phyloP scores from a whole-genome alignment of 2,797 vertebrate species.

The Nannoperca australis region DNA sequence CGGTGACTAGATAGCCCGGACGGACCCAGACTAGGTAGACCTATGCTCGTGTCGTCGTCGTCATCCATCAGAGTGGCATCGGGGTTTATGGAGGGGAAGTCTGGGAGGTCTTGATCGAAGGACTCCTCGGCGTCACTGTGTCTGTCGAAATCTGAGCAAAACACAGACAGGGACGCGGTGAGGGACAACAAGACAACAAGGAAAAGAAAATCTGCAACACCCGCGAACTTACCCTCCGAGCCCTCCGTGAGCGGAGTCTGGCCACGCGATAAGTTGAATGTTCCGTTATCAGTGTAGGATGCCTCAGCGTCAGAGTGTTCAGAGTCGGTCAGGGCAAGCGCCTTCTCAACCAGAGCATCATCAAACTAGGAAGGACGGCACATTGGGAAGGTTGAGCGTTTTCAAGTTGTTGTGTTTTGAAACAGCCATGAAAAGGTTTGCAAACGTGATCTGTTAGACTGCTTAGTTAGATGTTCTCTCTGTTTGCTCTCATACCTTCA shows the following conservation, averaged over 20 bases:
- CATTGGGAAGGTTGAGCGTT: neutral
- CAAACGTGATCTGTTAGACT: slow-evolving; percentile 7
- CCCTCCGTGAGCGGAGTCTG: slow-evolving; percentile 97
- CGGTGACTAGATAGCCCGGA: slow-evolving; percentile 71
- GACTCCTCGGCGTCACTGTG: slow-evolving; percentile 98
- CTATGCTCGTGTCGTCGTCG: slow-evolving; percentile 95
- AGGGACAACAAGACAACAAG: neutral
- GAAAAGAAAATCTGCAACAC: slow-evolving; percentile 1
- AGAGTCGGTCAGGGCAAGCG: slow-evolving; percentile 93
- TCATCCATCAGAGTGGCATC: slow-evolving; percentile 91
- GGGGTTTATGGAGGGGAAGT: slow-evolving; percentile 97
- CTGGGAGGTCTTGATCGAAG: slow-evolving; percentile 94
- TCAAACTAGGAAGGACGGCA: slow-evolving; percentile 88
- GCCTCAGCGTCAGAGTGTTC: slow-evolving; percentile 97
- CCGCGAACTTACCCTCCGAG: slow-evolving; percentile 88
- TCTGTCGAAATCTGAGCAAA: slow-evolving; percentile 89
- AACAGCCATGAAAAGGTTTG: neutral
- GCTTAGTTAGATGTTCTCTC: neutral
- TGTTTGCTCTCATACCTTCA: neutral
- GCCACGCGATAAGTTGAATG: slow-evolving; percentile 96
- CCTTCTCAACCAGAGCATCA: slow-evolving; percentile 90
- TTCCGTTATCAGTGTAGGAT: slow-evolving; percentile 96
- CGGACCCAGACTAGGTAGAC: slow-evolving; percentile 88
- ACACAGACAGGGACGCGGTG: slow-evolving; percentile 2
- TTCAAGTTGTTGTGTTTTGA: neutral